These are phyloP conservation scores for Aphaenogaster floridana DNA, from an alignment of 1,140 invertebrate species.

Conservation along the genomic window DNA sequence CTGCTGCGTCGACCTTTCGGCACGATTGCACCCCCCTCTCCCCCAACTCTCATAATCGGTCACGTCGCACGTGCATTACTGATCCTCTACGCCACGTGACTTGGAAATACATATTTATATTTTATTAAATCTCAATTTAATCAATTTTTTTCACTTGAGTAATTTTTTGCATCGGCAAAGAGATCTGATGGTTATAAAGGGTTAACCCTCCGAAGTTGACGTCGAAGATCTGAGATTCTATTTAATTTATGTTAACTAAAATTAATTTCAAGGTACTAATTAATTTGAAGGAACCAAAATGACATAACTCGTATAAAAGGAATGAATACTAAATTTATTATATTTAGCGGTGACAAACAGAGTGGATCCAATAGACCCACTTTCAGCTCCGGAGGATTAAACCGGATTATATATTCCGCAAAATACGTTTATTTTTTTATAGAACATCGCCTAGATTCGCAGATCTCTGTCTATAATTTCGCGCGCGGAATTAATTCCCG, in stretches of 20 bases:
- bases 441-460: not conserved
- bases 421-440: not conserved
- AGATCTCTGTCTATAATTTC: not conserved
- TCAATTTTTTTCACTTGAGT: not conserved
- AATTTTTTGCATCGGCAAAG: not conserved
- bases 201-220: too few relatives aligned
- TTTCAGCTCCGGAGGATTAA: not conserved
- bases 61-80: not conserved
- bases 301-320: too few relatives aligned
- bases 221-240: too few relatives aligned
- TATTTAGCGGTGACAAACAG: too few relatives aligned
- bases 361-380: too few relatives aligned
- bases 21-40: not conserved
- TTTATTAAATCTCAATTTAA: not conserved
- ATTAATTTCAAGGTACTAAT: too few relatives aligned
- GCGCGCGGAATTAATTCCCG: not conserved
- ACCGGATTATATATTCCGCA: not conserved
- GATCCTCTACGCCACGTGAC: not conserved
- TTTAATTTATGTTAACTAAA: too few relatives aligned
- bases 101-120: not conserved
- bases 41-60: not conserved
- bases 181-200: too few relatives aligned
- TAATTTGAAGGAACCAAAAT: too few relatives aligned
- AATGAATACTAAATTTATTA: too few relatives aligned
- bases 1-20: conserved; percentile 4